Percentiles rank a stretch among this genome's conserved stretches.
phyloP scores from a whole-genome alignment of 1,140 invertebrate species.

The Macrotrachela quadricornifera region DNA sequence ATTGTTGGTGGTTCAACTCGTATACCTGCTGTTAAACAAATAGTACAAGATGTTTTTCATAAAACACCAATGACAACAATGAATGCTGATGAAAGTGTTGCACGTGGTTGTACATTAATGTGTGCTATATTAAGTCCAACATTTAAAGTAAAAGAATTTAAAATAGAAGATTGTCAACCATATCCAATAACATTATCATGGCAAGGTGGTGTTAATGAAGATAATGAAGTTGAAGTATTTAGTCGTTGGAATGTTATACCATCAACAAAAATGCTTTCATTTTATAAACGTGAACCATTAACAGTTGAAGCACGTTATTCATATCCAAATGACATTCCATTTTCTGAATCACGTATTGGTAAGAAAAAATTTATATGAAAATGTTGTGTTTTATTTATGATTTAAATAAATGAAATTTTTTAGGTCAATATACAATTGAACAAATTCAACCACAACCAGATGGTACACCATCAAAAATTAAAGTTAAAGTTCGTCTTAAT shows the following conservation, averaged over 20 bases:
- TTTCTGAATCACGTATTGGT: constrained; percentile 57
- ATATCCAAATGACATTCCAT: constrained; percentile 33
- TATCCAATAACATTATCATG: constrained; percentile 67
- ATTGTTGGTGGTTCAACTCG: constrained; percentile 82
- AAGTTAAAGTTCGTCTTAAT: constrained; percentile 79
- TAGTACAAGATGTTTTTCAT: constrained; percentile 59
- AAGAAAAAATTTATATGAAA: constrained; percentile 18
- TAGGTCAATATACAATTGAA: constrained; percentile 57
- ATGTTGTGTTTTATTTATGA: not conserved
- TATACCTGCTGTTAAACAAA: constrained; percentile 66
- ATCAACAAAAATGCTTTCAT: constrained; percentile 75
- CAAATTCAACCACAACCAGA: constrained; percentile 58
- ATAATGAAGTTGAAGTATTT: constrained; percentile 54
- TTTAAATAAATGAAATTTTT: not conserved
- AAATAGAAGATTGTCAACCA: constrained; percentile 70
- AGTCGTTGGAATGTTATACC: constrained; percentile 64
- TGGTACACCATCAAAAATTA: constrained; percentile 71
- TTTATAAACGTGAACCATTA: constrained; percentile 62
- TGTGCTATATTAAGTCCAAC: constrained; percentile 81
- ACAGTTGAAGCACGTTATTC: constrained; percentile 49
- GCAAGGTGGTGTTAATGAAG: constrained; percentile 48
- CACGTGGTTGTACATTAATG: constrained; percentile 68
- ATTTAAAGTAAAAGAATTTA: constrained; percentile 79
- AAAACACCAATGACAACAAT: constrained; percentile 73
- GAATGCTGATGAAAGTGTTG: constrained; percentile 90